Percentiles rank a stretch among this genome's conserved stretches.
Conservation (phyloP, 2,888 invertebrate species). For the Sarcophaga caerulescens region DNA sequence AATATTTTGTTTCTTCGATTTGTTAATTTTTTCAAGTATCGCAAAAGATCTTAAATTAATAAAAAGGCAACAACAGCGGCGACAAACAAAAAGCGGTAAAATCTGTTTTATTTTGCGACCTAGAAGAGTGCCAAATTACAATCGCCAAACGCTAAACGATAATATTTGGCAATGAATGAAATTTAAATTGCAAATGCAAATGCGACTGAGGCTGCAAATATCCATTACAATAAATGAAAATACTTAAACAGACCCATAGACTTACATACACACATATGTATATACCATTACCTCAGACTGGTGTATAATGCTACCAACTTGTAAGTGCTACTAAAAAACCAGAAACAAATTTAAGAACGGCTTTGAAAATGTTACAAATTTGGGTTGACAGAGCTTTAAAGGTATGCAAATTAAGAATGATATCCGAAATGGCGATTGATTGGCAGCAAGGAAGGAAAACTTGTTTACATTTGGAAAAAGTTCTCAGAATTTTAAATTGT, state of each 20-base stretch:
- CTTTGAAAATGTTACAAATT: conserved; percentile 39
- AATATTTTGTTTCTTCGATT: conserved; percentile 22
- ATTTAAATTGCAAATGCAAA: conserved; percentile 39
- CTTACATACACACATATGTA: neutral
- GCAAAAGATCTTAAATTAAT: too few relatives aligned
- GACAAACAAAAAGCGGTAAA: conserved; percentile 15
- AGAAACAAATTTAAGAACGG: conserved; percentile 1
- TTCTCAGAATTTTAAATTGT: too few relatives aligned
- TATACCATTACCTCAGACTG: neutral
- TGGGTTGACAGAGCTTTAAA: neutral
- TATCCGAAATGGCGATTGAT: neutral
- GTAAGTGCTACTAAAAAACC: conserved; percentile 10
- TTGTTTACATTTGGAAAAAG: too few relatives aligned
- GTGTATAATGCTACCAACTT: neutral
- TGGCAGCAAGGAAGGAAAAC: too few relatives aligned
- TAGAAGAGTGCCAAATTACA: neutral
- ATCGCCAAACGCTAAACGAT: neutral
- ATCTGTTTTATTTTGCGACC: conserved; percentile 26
- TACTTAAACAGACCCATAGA: neutral
- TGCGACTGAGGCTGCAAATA: neutral
- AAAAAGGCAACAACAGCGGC: too few relatives aligned
- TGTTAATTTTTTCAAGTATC: too few relatives aligned
- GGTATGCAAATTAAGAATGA: neutral
- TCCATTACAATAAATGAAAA: conserved; percentile 19
- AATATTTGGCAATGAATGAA: neutral